phyloP scores from a whole-genome alignment of 2,113 vertebrate genomes.

The Sander vitreus region DNA sequence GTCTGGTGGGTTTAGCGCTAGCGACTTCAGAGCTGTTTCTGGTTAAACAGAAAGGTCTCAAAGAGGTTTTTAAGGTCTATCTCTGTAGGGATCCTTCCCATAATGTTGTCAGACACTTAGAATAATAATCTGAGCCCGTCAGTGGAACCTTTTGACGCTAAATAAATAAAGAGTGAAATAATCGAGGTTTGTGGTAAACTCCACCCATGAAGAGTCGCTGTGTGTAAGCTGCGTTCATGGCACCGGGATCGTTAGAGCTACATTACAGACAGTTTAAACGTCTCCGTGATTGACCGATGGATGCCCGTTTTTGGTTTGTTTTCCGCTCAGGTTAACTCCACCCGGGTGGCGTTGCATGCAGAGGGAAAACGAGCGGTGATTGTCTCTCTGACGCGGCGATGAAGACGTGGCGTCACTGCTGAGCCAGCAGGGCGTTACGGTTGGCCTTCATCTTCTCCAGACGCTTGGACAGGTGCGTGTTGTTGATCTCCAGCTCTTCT shows the following conservation, averaged over 20 bases:
- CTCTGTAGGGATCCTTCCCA: no score
- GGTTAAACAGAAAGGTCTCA: no score
- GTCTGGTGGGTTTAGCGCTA: no score
- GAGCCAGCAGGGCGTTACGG: slow-evolving; percentile 89
- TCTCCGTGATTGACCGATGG: no score
- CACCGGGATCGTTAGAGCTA: not conserved
- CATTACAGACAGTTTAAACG: not conserved
- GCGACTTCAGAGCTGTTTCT: no score
- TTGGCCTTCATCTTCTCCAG: slow-evolving; percentile 98
- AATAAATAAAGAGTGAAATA: no score
- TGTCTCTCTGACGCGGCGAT: not conserved
- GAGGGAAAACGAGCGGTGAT: slow-evolving; percentile 5
- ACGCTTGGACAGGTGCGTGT: slow-evolving; percentile 91
- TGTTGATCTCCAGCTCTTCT: slow-evolving; percentile 92
- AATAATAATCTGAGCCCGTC: no score
- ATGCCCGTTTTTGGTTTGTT: no score
- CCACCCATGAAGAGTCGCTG: no score
- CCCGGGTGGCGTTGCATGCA: not conserved
- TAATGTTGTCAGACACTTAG: no score
- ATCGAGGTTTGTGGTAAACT: not conserved
- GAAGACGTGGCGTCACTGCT: slow-evolving; percentile 78
- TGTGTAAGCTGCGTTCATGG: not conserved
- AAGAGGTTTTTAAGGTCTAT: no score
- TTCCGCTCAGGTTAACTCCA: not conserved
- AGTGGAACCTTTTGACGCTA: no score